Conservation (phyloP, 2,797 vertebrate genomes). For the Sebastes paucispinis region DNA sequence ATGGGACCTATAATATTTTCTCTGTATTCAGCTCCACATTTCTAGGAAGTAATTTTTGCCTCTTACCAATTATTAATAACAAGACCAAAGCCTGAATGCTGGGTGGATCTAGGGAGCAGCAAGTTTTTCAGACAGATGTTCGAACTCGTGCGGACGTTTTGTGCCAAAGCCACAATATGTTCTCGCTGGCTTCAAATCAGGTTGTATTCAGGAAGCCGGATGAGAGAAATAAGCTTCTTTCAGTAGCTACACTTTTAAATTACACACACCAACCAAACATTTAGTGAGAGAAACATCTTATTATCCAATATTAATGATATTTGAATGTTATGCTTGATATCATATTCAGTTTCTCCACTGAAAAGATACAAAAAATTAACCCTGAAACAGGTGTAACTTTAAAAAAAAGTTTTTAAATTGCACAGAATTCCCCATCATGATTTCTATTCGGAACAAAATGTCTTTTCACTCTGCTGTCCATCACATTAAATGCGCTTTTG, state of each 20-base stretch:
- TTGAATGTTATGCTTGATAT: background rate
- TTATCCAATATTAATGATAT: background rate
- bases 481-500: background rate
- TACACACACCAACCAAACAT: background rate
- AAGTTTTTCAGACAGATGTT: slow-evolving; percentile 50
- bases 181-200: slow-evolving; percentile 17
- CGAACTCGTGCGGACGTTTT: slow-evolving; percentile 43
- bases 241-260: background rate
- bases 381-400: background rate
- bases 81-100: slow-evolving; percentile 31
- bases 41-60: slow-evolving; percentile 41
- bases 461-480: background rate
- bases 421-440: background rate
- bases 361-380: background rate
- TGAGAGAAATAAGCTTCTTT: slow-evolving; percentile 2
- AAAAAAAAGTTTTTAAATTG: background rate
- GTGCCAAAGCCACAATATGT: slow-evolving; percentile 22
- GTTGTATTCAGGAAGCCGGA: slow-evolving; percentile 6
- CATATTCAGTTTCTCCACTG: background rate
- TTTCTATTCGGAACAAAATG: slow-evolving; percentile 1
- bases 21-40: slow-evolving; percentile 25
- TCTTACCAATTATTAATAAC: slow-evolving; percentile 52
- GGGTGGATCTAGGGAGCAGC: slow-evolving; percentile 19
- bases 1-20: slow-evolving; percentile 23
- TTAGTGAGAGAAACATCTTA: background rate